phyloP scores from a whole-genome alignment of 2,888 invertebrate genomes.

The Drosophila merina region DNA sequence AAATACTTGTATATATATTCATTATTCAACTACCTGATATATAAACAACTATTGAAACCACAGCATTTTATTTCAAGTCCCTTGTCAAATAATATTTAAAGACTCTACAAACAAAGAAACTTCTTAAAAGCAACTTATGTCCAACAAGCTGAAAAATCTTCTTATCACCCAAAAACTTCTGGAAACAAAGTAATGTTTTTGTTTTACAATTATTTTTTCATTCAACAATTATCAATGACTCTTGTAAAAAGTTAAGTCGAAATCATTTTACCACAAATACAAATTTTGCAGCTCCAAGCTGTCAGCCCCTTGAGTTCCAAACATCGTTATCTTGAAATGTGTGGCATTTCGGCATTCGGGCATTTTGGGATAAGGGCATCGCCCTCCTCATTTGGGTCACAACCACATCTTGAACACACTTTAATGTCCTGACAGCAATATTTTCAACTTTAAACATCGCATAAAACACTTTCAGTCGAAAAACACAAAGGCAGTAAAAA shows the following conservation, averaged over 20 bases:
- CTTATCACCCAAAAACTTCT: background rate
- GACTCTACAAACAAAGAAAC: background rate
- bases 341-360: background rate
- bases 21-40: too few relatives aligned
- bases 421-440: conserved; percentile 37
- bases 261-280: background rate
- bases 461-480: conserved; percentile 36
- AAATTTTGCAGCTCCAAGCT: conserved; percentile 8
- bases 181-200: background rate
- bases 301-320: background rate
- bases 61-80: too few relatives aligned
- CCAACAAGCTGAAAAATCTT: background rate
- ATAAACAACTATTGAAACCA: too few relatives aligned
- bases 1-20: too few relatives aligned
- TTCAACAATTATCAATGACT: background rate
- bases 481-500: conserved; percentile 32
- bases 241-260: conserved; percentile 2
- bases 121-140: background rate
- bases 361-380: background rate
- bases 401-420: conserved; percentile 31
- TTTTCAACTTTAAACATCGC: conserved; percentile 38
- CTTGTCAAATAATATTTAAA: background rate
- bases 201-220: conserved; percentile 2
- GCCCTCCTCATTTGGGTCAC: conserved; percentile 26
- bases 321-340: conserved; percentile 4